phyloP scores from a whole-genome alignment of 2,888 invertebrate genomes.

The Rotaria macrura region DNA sequence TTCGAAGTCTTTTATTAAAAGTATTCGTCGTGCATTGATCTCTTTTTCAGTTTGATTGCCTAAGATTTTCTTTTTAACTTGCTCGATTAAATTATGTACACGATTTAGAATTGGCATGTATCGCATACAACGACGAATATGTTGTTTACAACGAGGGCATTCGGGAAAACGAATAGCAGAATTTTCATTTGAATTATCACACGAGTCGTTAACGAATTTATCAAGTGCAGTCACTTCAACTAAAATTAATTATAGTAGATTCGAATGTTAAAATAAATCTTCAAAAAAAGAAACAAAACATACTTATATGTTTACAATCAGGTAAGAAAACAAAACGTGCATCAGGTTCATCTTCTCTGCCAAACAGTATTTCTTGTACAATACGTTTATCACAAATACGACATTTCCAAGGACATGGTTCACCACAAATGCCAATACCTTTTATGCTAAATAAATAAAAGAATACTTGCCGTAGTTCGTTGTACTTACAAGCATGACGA shows the following conservation, averaged over 20 bases:
- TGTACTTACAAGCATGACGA: slow-evolving; percentile 25
- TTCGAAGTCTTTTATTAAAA: background rate
- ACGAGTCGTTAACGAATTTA: slow-evolving; percentile 38
- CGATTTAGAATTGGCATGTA: slow-evolving; percentile 53
- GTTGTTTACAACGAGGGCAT: slow-evolving; percentile 58
- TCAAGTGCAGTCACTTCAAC: slow-evolving; percentile 49
- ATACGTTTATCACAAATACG: slow-evolving; percentile 51
- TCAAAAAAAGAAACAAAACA: background rate
- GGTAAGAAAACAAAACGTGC: slow-evolving; percentile 47
- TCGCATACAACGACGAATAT: slow-evolving; percentile 54
- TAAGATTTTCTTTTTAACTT: background rate
- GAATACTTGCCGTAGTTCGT: too few species aligned
- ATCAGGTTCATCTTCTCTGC: slow-evolving; percentile 53
- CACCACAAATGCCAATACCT: slow-evolving; percentile 59
- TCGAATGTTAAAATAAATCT: background rate
- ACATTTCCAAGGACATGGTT: slow-evolving; percentile 58
- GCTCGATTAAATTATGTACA: background rate
- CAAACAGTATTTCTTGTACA: slow-evolving; percentile 41
- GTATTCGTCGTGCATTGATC: background rate
- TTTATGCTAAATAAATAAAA: too few species aligned
- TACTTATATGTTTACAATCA: slow-evolving; percentile 41
- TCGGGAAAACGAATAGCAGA: slow-evolving; percentile 43
- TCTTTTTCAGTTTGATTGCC: background rate
- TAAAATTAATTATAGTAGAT: background rate
- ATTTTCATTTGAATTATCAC: slow-evolving; percentile 25